Base-by-base conservation (phyloP, 2,113 vertebrate species). In the Pituophis catenifer region DNA sequence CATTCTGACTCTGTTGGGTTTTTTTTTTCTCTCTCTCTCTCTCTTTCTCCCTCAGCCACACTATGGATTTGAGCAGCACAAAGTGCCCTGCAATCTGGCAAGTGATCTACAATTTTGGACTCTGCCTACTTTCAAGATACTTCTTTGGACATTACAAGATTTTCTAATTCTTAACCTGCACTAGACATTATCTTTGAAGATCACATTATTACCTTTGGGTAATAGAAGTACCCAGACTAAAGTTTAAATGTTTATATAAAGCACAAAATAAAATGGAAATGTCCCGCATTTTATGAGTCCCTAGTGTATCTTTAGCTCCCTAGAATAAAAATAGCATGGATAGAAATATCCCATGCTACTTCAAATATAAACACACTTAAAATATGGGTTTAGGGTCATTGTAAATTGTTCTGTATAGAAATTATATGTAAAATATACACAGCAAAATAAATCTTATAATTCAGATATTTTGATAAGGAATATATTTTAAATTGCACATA, bases 61-160 rank as follows among this genome's bases (percentile, higher is more conserved):
- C 89, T 97, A 96, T 95, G 96, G 94, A 94, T 96, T 11, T 97
- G 91, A 95, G 70, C 29, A 97, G 95, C 96, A 95, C 96, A 91
- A 86, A 96, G 65, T 95, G 86, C 93, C 96, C 95, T 95, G 95
- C 96, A 92, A 95, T 92, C 94, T 96, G 94, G 94, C 57, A 95
- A 12, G 52, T 90, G 91, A 57, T 94, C 92, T 96, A 93, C 96
- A 94, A 95, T 96, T 23, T 33, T 94, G 89, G 95, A 96, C 94
- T 94, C 91, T 54, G 96, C 93, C 95, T 95, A 95, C 91, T 93
- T 96, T 96, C 94, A 94, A 94, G 92, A 86, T 91, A 95, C 89
- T 97, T 95, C 92, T 95, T 96, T 94, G 95, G 94, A 89, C 92
- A 88, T 93, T 59, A n/a, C 87, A 95, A 90, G 29, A 93, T 26